Evolutionary conservation across 2,113 vertebrate genomes (phyloP).

Genomic region (Lophochroa leadbeateri): DNA sequence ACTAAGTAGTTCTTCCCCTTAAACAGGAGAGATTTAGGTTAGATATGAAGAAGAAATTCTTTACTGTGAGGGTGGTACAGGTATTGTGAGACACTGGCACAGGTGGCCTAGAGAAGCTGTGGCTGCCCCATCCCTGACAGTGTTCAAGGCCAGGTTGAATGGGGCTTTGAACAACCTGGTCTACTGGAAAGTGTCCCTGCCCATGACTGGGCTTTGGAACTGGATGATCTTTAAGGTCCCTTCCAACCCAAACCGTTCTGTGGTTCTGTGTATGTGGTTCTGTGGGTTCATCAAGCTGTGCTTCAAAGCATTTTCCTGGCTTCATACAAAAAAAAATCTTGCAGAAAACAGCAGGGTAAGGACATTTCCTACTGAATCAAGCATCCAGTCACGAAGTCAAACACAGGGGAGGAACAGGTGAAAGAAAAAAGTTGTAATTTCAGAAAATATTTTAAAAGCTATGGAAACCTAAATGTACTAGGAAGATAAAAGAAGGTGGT

Average conservation of each 20-base stretch:
- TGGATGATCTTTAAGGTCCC: not conserved
- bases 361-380: not conserved
- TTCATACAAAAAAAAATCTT: not conserved
- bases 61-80: not conserved
- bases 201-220: not conserved
- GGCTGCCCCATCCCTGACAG: not conserved
- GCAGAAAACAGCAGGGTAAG: fast-evolving
- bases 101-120: not conserved
- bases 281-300: not conserved
- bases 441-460: not conserved
- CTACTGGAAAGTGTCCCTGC: not conserved
- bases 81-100: not conserved
- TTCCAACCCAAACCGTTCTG: not conserved
- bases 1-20: not conserved
- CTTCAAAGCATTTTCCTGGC: not conserved
- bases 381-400: not conserved
- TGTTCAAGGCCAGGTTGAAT: not conserved
- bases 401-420: not conserved
- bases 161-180: not conserved
- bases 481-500: not conserved
- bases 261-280: not conserved
- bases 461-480: not conserved
- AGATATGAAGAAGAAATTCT: not conserved
- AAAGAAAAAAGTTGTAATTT: not conserved
- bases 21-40: not conserved